Evolutionary conservation across 2,113 vertebrate species (phyloP).

Genomic region (Vanacampus margaritifer): DNA sequence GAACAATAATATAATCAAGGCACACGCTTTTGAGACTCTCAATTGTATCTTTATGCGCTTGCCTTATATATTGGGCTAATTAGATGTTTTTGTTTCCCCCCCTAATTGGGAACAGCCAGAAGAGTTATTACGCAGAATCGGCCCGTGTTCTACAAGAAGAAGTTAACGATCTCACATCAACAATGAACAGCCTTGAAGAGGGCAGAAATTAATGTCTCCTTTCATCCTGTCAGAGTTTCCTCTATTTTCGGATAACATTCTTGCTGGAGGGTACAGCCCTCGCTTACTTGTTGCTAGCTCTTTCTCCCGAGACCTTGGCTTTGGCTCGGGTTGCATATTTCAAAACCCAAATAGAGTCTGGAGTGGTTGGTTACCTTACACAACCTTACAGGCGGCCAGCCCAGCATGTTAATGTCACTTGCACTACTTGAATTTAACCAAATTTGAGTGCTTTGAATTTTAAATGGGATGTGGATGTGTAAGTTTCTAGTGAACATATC

Average conservation of each 20-base stretch:
- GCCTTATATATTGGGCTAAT: constrained; percentile 57
- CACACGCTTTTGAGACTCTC: background rate
- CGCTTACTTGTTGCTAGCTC: constrained; percentile 1
- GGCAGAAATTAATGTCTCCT: constrained; percentile 5
- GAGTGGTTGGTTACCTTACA: background rate
- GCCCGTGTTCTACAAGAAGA: constrained; percentile 31
- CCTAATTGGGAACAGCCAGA: constrained; percentile 40
- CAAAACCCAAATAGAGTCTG: background rate
- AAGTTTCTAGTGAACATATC: background rate
- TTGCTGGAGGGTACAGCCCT: background rate
- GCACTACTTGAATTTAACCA: background rate
- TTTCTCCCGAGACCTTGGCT: background rate
- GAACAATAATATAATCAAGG: background rate
- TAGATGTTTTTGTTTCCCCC: constrained; percentile 31
- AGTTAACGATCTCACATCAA: constrained; percentile 22
- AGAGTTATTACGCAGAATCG: constrained; percentile 49
- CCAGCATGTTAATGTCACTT: background rate
- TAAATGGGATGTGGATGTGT: background rate
- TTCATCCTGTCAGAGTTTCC: constrained; percentile 4
- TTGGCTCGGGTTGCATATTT: background rate
- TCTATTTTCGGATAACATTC: background rate
- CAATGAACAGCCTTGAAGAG: background rate
- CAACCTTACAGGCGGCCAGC: background rate
- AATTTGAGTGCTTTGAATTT: background rate
- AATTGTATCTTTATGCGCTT: constrained; percentile 12